A percentile compares a stretch with the other conserved stretches of the same genome.
Conservation (phyloP, 1,140 invertebrate genomes). For the Drosophila lacertosa region DNA sequence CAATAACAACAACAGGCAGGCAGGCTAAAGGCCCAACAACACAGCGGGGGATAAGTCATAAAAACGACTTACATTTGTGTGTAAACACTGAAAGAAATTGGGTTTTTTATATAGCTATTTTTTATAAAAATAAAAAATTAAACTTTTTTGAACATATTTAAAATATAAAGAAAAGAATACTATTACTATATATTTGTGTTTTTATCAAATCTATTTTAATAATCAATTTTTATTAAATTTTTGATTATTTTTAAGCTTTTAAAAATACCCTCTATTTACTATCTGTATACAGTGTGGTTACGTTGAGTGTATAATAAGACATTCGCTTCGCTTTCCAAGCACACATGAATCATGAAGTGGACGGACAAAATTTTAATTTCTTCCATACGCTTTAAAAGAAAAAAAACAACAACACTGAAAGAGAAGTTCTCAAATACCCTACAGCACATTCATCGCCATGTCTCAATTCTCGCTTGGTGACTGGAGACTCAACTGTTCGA, state of each 20-base stretch:
- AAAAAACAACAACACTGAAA: not conserved
- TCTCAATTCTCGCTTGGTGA: constrained; percentile 23
- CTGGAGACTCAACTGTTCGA: constrained; percentile 43
- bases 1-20: constrained; percentile 1
- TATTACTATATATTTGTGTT: not conserved
- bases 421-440: not conserved
- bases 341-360: constrained; percentile 22
- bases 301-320: constrained; percentile 1
- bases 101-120: too few relatives aligned
- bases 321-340: constrained; percentile 13
- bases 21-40: constrained; percentile 44
- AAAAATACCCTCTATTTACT: not conserved
- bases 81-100: constrained; percentile 22
- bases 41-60: constrained; percentile 36
- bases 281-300: too few relatives aligned
- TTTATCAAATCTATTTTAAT: too few relatives aligned
- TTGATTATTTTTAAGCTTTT: too few relatives aligned
- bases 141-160: not conserved
- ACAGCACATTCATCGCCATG: constrained; percentile 5
- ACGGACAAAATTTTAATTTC: constrained; percentile 64
- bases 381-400: constrained; percentile 31
- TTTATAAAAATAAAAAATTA: not conserved
- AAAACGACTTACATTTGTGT: constrained; percentile 42
- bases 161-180: not conserved
- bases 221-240: too few relatives aligned